Evolutionary conservation across 2,888 invertebrate species (phyloP).

Genomic region (Lepas anatifera): DNA sequence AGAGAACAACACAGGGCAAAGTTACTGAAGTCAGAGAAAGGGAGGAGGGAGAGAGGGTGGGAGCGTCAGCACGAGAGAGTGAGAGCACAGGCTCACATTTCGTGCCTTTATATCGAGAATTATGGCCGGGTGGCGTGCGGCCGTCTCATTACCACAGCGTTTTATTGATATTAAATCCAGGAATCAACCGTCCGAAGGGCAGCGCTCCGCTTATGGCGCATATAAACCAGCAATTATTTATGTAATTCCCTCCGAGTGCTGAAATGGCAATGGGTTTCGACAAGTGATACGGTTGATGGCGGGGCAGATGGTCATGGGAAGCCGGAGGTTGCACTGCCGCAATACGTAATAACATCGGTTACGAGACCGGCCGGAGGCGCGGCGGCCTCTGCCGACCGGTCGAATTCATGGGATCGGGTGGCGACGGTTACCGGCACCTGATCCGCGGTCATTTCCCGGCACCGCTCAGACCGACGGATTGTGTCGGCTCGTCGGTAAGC

Average conservation of each 20-base stretch:
- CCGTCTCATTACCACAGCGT: background rate
- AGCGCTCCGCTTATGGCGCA: background rate
- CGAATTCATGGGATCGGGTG: no score
- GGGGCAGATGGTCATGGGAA: background rate
- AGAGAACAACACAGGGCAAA: no score
- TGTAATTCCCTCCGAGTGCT: background rate
- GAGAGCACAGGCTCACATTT: no score
- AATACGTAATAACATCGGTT: background rate
- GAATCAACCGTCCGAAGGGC: background rate
- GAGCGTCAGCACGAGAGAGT: no score
- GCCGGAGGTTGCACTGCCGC: background rate
- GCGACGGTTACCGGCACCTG: background rate
- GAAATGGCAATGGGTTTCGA: background rate
- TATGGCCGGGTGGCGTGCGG: background rate
- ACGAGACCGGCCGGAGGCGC: no score
- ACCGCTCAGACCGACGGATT: no score
- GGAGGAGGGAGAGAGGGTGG: background rate
- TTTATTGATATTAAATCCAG: slow-evolving; percentile 12
- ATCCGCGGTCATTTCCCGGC: no score
- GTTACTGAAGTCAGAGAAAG: background rate
- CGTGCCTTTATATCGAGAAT: slow-evolving; percentile 2
- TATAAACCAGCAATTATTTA: slow-evolving; percentile 10
- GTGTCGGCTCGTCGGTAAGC: no score
- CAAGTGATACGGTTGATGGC: slow-evolving; percentile 4
- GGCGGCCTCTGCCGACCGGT: no score